These are phyloP conservation scores for Periplaneta americana DNA, from an alignment of 1,140 invertebrate genomes.

Conservation along the genomic window DNA sequence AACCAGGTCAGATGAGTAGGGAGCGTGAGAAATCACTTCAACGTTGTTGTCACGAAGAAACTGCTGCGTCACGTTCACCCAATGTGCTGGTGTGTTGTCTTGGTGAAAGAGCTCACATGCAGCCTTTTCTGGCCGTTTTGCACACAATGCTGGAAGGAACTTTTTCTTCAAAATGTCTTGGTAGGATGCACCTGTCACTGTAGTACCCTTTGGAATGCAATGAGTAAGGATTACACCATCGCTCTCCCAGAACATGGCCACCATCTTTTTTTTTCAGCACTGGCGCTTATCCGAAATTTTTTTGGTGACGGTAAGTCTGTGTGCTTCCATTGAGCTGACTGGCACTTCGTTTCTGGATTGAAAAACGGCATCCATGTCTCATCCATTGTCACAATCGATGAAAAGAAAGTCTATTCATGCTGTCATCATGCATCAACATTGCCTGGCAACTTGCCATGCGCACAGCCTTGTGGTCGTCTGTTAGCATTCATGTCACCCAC, in stretches of 20 bases:
- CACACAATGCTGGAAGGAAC: too few species aligned
- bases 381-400: background rate
- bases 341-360: background rate
- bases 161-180: too few species aligned
- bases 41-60: background rate
- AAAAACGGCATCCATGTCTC: background rate
- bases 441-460: too few species aligned
- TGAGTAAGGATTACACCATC: too few species aligned
- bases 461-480: background rate
- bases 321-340: background rate
- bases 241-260: background rate
- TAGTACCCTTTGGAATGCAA: too few species aligned
- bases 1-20: too few species aligned
- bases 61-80: background rate
- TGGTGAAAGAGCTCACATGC: too few species aligned
- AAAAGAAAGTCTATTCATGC: too few species aligned
- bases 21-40: too few species aligned
- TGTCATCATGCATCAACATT: too few species aligned
- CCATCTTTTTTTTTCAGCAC: background rate
- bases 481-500: background rate
- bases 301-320: background rate
- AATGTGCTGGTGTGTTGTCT: background rate
- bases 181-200: too few species aligned
- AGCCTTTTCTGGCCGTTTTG: too few species aligned
- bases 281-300: background rate